These are phyloP conservation scores for Drosophila kepulauana DNA, from an alignment of 1,140 invertebrate species.

Conservation along the genomic window DNA sequence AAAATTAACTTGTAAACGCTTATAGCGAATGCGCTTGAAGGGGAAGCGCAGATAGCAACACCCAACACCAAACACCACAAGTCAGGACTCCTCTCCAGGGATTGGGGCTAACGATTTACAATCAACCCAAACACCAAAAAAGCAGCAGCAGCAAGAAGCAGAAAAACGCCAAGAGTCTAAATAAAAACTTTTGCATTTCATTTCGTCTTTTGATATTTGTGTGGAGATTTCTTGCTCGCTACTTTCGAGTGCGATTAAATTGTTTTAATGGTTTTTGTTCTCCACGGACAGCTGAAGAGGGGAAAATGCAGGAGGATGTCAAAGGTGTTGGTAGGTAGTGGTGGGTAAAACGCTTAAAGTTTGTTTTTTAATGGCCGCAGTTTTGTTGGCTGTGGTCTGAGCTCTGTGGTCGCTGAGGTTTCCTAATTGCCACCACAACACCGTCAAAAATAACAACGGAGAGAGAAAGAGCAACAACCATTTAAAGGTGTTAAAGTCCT, in stretches of 20 bases:
- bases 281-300: background rate
- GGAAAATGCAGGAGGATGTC: background rate
- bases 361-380: conserved; percentile 71
- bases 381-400: conserved; percentile 5
- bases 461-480: background rate
- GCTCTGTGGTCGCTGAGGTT: conserved; percentile 32
- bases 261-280: conserved; percentile 82
- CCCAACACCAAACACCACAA: conserved; percentile 30
- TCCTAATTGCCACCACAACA: conserved; percentile 45
- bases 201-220: conserved; percentile 76
- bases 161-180: conserved; percentile 71
- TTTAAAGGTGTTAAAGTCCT: conserved; percentile 40
- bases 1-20: conserved; percentile 78
- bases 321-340: background rate
- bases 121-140: conserved; percentile 49
- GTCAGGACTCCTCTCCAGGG: conserved; percentile 39
- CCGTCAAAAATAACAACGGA: background rate
- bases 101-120: conserved; percentile 71
- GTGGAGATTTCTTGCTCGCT: conserved; percentile 63
- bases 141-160: background rate
- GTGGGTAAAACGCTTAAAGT: conserved; percentile 62
- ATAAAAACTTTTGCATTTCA: conserved; percentile 82
- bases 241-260: conserved; percentile 79
- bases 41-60: conserved; percentile 16
- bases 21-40: conserved; percentile 16